Evolutionary conservation across 2,797 vertebrate genomes (phyloP).

Genomic region (Urosaurus nigricauda): DNA sequence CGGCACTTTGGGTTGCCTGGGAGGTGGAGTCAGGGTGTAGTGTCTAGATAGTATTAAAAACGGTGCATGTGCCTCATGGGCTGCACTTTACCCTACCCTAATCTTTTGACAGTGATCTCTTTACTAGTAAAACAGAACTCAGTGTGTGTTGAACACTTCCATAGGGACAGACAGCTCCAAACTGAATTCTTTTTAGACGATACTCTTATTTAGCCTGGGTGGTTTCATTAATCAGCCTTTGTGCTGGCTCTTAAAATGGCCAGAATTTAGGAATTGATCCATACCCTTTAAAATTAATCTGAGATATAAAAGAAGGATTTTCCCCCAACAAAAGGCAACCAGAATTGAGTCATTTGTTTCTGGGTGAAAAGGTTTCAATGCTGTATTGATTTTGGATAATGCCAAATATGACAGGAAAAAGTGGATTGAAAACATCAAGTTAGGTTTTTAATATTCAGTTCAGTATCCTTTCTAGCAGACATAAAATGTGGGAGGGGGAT

Average conservation of each 20-base stretch:
- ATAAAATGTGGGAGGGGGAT: too few species aligned
- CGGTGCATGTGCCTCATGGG: too few species aligned
- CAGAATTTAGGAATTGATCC: not conserved
- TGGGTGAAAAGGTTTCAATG: not conserved
- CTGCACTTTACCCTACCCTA: too few species aligned
- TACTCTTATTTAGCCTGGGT: not conserved
- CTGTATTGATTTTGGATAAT: not conserved
- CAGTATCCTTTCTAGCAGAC: not conserved
- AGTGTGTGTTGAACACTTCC: not conserved
- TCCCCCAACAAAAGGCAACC: not conserved
- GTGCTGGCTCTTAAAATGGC: not conserved
- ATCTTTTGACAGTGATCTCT: not conserved
- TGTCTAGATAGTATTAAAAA: too few species aligned
- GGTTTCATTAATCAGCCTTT: not conserved
- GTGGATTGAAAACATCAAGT: not conserved
- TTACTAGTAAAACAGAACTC: not conserved
- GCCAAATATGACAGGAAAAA: not conserved
- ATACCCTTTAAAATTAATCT: not conserved
- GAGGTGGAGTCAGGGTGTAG: too few species aligned
- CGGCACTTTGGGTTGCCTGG: too few species aligned
- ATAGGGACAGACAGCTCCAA: not conserved
- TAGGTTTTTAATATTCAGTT: not conserved
- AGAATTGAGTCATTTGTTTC: not conserved
- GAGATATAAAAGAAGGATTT: not conserved
- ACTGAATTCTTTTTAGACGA: not conserved